Percentiles rank a stretch among this genome's conserved stretches.
Conservation (phyloP, 2,113 vertebrate species). For the Odocoileus hemionus region DNA sequence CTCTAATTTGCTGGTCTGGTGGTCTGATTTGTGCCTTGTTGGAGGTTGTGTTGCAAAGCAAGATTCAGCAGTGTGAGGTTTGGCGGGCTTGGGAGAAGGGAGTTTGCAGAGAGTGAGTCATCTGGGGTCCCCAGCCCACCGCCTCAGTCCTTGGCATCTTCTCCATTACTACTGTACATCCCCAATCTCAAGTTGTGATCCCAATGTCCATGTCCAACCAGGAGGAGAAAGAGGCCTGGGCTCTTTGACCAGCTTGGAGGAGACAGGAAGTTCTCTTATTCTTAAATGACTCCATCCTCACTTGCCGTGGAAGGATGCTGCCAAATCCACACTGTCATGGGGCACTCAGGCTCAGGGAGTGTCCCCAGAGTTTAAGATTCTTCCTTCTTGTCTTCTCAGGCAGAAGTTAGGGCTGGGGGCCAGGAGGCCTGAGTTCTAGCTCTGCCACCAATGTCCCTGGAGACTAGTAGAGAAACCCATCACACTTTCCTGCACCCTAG, state of each 20-base stretch:
- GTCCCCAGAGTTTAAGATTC: not conserved
- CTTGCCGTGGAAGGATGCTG: not conserved
- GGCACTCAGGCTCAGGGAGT: no score
- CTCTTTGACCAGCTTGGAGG: not conserved
- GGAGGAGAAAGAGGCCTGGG: not conserved
- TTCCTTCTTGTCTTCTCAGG: not conserved
- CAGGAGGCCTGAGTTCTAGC: no score
- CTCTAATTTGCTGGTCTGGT: not conserved
- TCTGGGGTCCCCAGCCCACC: not conserved
- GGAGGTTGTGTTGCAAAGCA: not conserved
- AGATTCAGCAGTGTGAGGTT: not conserved
- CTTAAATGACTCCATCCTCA: not conserved
- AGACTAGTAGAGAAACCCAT: not conserved
- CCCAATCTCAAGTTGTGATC: not conserved
- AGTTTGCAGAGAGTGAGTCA: not conserved
- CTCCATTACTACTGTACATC: no score
- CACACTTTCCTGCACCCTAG: fast-evolving
- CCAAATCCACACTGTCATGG: fast-evolving
- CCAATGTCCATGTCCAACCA: fast-evolving
- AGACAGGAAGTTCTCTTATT: not conserved
- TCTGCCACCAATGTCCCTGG: not conserved
- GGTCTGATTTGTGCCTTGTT: not conserved
- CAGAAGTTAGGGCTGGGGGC: not conserved
- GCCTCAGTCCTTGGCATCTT: fast-evolving
- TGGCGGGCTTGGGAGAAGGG: not conserved